These are phyloP conservation scores for Phyllotreta striolata DNA, from an alignment of 2,888 invertebrate genomes.

Conservation along the genomic window DNA sequence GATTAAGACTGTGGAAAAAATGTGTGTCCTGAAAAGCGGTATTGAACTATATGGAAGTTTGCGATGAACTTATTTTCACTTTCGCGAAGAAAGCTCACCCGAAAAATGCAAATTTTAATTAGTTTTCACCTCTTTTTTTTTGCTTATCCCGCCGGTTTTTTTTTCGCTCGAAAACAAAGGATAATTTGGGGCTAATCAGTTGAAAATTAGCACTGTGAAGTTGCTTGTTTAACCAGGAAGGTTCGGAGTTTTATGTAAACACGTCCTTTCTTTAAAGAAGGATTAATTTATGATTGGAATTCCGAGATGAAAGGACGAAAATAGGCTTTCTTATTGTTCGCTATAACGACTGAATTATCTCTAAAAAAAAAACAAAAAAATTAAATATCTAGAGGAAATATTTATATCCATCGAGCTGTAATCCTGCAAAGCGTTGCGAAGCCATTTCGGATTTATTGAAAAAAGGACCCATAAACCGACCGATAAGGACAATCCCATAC, in stretches of 20 bases:
- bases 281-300: constrained; percentile 16
- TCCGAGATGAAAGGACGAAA: background rate
- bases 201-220: constrained; percentile 14
- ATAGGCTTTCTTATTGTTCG: constrained; percentile 1
- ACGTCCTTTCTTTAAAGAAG: constrained; percentile 6
- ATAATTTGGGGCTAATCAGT: constrained; percentile 13
- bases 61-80: background rate
- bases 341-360: background rate
- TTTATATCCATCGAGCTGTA: background rate
- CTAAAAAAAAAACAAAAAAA: too few relatives aligned
- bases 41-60: constrained; percentile 9
- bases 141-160: too few relatives aligned
- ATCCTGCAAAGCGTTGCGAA: constrained; percentile 11
- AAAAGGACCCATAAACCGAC: constrained; percentile 36
- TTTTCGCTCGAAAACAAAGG: constrained; percentile 1
- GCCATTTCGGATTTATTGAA: constrained; percentile 36
- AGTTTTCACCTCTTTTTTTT: constrained; percentile 8
- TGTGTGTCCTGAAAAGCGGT: background rate
- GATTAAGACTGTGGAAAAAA: constrained; percentile 16
- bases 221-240: constrained; percentile 8
- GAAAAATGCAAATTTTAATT: constrained; percentile 4
- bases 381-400: too few relatives aligned
- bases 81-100: too few relatives aligned
- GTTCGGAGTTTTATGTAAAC: constrained; percentile 10
- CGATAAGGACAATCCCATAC: constrained; percentile 40